A percentile compares a stretch with the other conserved stretches of the same genome.
These are phyloP conservation scores for Grapholita molesta DNA, from an alignment of 1,140 invertebrate species.

Conservation along the genomic window DNA sequence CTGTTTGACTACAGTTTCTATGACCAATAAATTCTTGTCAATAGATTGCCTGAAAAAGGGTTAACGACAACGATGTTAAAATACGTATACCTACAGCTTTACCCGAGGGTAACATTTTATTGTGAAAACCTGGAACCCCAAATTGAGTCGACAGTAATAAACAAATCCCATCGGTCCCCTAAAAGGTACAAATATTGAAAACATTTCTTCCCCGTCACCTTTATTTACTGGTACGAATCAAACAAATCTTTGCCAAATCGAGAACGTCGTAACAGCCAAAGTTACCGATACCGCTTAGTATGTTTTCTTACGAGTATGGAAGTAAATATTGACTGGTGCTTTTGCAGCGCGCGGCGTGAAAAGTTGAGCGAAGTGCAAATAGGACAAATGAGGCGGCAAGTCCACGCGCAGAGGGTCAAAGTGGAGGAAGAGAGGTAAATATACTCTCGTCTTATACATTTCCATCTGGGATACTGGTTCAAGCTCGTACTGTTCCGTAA, in stretches of 20 bases:
- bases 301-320: not conserved
- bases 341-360: constrained; percentile 67
- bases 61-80: not conserved
- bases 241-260: not conserved
- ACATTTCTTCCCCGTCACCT: not conserved
- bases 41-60: not conserved
- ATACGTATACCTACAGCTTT: constrained; percentile 12
- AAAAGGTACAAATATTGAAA: not conserved
- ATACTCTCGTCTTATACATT: constrained; percentile 12
- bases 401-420: constrained; percentile 84
- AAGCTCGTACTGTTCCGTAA: too few species aligned
- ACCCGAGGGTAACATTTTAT: constrained; percentile 2
- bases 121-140: not conserved
- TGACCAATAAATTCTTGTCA: too few species aligned
- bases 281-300: not conserved
- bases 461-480: too few species aligned
- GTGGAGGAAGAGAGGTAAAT: constrained; percentile 85
- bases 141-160: not conserved
- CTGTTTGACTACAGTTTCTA: too few species aligned
- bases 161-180: not conserved
- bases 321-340: not conserved
- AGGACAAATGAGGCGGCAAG: constrained; percentile 85
- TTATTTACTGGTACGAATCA: not conserved
- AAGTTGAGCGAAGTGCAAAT: constrained; percentile 84
- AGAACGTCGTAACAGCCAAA: not conserved